These are phyloP conservation scores for Temnopleurus reevesii DNA, from an alignment of 53 echinoderm and acorn worm genomes.

Conservation along the genomic window DNA sequence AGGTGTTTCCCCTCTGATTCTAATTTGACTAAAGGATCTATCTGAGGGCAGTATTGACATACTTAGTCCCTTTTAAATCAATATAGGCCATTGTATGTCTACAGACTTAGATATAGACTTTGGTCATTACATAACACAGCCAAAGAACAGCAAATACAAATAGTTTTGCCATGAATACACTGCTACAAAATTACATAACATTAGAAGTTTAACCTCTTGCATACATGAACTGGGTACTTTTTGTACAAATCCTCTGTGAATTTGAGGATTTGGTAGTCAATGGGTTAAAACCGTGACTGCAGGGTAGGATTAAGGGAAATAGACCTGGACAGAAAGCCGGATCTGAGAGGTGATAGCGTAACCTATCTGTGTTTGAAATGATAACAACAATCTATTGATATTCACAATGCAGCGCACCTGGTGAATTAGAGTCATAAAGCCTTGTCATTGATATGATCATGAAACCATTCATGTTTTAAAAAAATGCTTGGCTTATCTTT, in stretches of 20 bases:
- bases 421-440: background rate
- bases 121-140: constrained; percentile 17
- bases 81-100: no score
- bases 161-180: background rate
- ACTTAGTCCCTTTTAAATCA: no score
- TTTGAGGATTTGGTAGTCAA: no score
- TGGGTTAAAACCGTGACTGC: no score
- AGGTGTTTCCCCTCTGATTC: no score
- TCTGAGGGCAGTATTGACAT: no score
- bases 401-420: background rate
- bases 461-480: background rate
- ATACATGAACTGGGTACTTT: no score
- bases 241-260: no score
- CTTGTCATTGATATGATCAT: background rate
- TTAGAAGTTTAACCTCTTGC: no score
- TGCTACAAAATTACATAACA: background rate
- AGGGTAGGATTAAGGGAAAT: no score
- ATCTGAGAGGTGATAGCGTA: background rate
- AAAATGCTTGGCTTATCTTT: background rate
- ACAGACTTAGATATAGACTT: background rate
- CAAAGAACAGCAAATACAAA: background rate
- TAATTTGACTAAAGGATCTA: no score
- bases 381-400: background rate
- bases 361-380: background rate
- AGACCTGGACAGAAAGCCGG: background rate